Conservation (phyloP, 2,113 vertebrate genomes). For the Probosciger aterrimus region DNA sequence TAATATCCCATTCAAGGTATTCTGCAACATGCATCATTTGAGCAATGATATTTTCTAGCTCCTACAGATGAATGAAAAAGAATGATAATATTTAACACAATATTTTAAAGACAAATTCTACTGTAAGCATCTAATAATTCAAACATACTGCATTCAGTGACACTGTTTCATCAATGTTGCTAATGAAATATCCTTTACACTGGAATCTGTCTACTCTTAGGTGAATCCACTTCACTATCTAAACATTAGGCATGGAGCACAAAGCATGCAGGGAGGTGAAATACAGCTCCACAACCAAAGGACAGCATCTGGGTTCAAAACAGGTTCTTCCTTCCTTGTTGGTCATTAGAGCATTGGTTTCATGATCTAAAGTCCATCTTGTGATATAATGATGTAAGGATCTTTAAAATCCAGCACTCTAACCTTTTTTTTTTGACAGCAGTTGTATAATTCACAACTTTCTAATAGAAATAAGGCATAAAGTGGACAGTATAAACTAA, state of each 20-base stretch:
- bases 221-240: not conserved
- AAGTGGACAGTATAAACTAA: not conserved
- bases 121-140: not conserved
- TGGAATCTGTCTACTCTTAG: not conserved
- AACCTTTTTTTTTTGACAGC: not conserved
- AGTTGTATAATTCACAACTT: not conserved
- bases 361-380: not conserved
- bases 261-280: not conserved
- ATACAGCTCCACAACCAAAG: not conserved
- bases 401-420: not conserved
- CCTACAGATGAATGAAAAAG: constrained; percentile 51
- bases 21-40: constrained; percentile 89
- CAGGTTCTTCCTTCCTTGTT: not conserved
- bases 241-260: not conserved
- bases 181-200: not conserved
- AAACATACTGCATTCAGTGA: not conserved
- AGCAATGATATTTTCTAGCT: constrained; percentile 83
- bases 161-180: not conserved
- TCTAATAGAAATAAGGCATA: not conserved
- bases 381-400: not conserved
- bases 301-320: not conserved
- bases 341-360: not conserved
- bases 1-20: constrained; percentile 88
- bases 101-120: not conserved
- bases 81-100: not conserved